phyloP scores from a whole-genome alignment of 2,797 vertebrate genomes.

The Neoniphon sammara region DNA sequence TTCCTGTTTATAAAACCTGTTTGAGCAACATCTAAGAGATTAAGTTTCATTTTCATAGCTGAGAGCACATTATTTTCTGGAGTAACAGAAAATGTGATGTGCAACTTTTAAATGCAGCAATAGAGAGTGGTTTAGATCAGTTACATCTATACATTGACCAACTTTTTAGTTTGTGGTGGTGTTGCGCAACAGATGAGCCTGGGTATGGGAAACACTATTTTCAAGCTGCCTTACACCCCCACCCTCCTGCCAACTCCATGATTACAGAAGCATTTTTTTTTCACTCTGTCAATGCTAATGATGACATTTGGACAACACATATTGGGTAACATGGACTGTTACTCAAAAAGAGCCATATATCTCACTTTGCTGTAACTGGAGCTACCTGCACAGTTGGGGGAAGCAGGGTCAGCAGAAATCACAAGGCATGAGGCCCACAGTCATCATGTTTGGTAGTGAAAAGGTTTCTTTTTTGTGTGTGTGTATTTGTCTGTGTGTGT shows the following conservation, averaged over 20 bases:
- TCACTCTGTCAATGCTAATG: constrained; percentile 15
- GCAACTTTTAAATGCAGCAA: too few species aligned
- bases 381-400: background rate
- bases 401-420: constrained; percentile 39
- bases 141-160: too few species aligned
- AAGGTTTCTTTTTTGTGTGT: background rate
- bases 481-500: background rate
- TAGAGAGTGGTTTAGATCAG: too few species aligned
- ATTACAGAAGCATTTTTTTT: constrained; percentile 29
- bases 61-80: too few species aligned
- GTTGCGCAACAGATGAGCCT: too few species aligned
- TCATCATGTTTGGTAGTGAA: background rate
- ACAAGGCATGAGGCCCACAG: background rate
- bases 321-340: constrained; percentile 27
- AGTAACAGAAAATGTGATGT: too few species aligned
- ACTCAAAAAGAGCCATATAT: background rate
- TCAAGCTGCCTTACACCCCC: background rate
- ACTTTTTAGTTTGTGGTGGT: too few species aligned
- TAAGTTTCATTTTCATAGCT: too few species aligned
- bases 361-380: constrained; percentile 3
- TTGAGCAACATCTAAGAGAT: too few species aligned
- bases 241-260: background rate
- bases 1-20: too few species aligned
- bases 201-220: too few species aligned
- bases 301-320: constrained; percentile 35